Evolutionary conservation across 2,888 invertebrate species (phyloP), one percentile per base, ranked within the genome.

Genomic region (Latrodectus hesperus): DNA sequence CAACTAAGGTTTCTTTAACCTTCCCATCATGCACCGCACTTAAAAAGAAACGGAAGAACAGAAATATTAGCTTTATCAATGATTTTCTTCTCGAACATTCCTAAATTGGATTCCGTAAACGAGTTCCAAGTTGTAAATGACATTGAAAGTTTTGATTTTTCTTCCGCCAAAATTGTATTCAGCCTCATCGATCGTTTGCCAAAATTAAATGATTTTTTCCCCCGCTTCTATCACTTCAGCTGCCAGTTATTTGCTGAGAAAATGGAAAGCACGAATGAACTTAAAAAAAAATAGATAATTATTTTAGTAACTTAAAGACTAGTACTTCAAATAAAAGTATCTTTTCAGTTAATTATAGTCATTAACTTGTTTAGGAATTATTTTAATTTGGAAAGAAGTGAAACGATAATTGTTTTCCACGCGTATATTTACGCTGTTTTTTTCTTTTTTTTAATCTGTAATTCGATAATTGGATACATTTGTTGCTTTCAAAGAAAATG

Each of bases 1-100:
- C 86, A 87, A 72, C 76, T 87, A 72, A 52, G 51, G 64, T 87
- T 87, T 77, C 81, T 67, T 49, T 14, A 64, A 64, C 73, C 11
- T n/a, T 74, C 22, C 60, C 38, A 16, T 38, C 68, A 8, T 22
- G 74, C 67, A 71, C 67, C 67, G 78, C 70, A 55, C 72, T 55
- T 70, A 67, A 85, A 83, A 77, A 76, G 79, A 85, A 73, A 52
- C 17, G 74, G 68, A 60, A 16, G 12, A 12, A 72, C 60, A 78
- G 85, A 86, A 86, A 76, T 76, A 81, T 87, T 86, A 67, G 71
- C 71, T 81, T 87, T 87, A 87, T 87, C 86, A 81, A 86, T 86
- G 86, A 86, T 86, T 86, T 84, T 74, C 85, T 74, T 49, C 51
- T 67, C 72, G 81, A 87, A 80, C 81, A 73, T 77, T 77, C 75